phyloP scores from a whole-genome alignment of 2,888 invertebrate genomes.

The Acholoe squamosa region DNA sequence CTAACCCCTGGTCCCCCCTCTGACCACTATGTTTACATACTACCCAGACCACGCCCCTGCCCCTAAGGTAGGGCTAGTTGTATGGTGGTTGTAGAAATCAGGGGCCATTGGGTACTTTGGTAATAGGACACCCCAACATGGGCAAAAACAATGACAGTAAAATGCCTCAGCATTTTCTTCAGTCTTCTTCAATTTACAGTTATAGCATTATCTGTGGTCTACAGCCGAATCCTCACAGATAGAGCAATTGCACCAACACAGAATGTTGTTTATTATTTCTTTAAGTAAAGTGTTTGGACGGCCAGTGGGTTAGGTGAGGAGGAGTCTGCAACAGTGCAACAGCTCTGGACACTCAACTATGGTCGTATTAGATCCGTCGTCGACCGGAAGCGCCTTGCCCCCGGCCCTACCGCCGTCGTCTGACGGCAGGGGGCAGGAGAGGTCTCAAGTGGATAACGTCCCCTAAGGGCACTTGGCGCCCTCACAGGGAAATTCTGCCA shows the following conservation, averaged over 20 bases:
- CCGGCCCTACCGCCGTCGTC: neutral
- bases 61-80: too few relatives aligned
- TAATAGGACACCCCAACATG: too few relatives aligned
- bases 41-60: too few relatives aligned
- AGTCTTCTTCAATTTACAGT: too few relatives aligned
- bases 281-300: neutral
- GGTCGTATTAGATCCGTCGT: constrained; percentile 21
- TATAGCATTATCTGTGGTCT: too few relatives aligned
- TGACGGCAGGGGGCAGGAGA: neutral
- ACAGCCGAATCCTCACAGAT: neutral
- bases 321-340: too few relatives aligned
- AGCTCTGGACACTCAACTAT: constrained; percentile 10
- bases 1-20: neutral
- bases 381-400: neutral
- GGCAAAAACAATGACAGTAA: too few relatives aligned
- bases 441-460: constrained; percentile 43
- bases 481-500: neutral
- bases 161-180: too few relatives aligned
- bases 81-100: too few relatives aligned
- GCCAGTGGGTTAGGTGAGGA: too few relatives aligned
- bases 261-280: too few relatives aligned
- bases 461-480: constrained; percentile 35
- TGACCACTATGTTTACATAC: neutral
- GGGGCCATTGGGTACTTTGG: too few relatives aligned
- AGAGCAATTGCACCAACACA: neutral